A percentile compares a stretch with the other conserved stretches of the same genome.
Evolutionary conservation across 2,888 invertebrate genomes (phyloP).

Genomic region (Lycaena phlaeas): DNA sequence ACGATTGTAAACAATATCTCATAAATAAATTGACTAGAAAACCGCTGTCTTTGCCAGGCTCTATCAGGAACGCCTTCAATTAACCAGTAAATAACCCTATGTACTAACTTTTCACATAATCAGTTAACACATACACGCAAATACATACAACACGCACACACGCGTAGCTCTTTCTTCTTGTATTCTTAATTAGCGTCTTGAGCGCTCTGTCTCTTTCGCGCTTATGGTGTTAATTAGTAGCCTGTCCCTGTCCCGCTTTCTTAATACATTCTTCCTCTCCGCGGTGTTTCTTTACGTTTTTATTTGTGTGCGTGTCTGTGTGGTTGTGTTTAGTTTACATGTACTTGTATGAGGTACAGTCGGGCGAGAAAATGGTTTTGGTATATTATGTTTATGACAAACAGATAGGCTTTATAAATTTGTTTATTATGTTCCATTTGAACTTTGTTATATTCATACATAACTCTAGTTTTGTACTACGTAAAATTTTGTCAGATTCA

Average conservation of each 20-base stretch:
- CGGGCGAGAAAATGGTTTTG: constrained; percentile 14
- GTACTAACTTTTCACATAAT: constrained; percentile 70
- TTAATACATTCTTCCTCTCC: constrained; percentile 74
- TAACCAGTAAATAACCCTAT: constrained; percentile 66
- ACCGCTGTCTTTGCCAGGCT: constrained; percentile 47
- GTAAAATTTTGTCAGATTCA: no score
- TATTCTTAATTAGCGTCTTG: constrained; percentile 83
- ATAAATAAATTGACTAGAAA: constrained; percentile 34
- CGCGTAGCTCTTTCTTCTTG: constrained; percentile 75
- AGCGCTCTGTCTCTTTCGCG: constrained; percentile 49
- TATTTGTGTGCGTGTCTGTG: constrained; percentile 73
- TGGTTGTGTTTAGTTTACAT: constrained; percentile 72
- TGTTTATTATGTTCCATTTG: no score
- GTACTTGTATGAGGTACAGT: constrained; percentile 69
- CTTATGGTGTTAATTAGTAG: constrained; percentile 60
- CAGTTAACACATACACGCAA: constrained; percentile 61
- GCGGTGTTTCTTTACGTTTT: constrained; percentile 72
- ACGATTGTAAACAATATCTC: constrained; percentile 22
- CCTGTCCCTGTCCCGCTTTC: constrained; percentile 69
- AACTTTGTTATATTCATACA: no score
- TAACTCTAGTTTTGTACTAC: no score
- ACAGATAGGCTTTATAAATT: no score
- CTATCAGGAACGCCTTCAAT: constrained; percentile 67
- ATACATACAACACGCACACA: constrained; percentile 37
- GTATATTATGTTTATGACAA: no score